Conservation (phyloP, 2,113 vertebrate species). For the Eubucco bourcierii region DNA sequence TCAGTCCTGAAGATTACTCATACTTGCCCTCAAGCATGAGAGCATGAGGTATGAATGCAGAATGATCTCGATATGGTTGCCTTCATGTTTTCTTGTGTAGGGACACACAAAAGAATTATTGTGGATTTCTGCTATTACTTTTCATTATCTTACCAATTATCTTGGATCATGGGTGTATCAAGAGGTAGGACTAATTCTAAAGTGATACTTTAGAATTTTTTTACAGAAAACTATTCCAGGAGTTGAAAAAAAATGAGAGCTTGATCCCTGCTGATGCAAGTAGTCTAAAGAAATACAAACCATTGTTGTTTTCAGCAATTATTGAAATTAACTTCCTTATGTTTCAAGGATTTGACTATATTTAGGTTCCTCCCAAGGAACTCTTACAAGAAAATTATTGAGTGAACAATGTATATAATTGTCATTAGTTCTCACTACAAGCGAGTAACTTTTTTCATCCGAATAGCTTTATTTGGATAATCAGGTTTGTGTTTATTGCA, state of each 20-base stretch:
- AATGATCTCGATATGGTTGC: neutral
- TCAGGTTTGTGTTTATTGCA: neutral
- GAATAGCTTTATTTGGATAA: neutral
- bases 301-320: neutral
- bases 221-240: neutral
- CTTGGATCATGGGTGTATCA: neutral
- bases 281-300: neutral
- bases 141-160: neutral
- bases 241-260: neutral
- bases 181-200: neutral
- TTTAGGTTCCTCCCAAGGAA: neutral
- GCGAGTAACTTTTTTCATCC: neutral
- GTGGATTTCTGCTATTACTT: fast-evolving
- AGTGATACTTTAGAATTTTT: neutral
- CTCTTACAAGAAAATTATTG: neutral
- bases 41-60: neutral
- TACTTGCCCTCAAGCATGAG: neutral
- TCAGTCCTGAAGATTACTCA: neutral
- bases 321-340: neutral
- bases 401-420: neutral
- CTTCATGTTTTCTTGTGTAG: neutral
- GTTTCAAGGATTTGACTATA: neutral
- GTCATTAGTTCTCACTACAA: neutral
- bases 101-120: neutral
- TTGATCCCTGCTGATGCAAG: neutral